Percentiles rank a stretch among this genome's conserved stretches.
These are phyloP conservation scores for Zaprionus davidi DNA, from an alignment of 1,140 invertebrate genomes.

Conservation along the genomic window DNA sequence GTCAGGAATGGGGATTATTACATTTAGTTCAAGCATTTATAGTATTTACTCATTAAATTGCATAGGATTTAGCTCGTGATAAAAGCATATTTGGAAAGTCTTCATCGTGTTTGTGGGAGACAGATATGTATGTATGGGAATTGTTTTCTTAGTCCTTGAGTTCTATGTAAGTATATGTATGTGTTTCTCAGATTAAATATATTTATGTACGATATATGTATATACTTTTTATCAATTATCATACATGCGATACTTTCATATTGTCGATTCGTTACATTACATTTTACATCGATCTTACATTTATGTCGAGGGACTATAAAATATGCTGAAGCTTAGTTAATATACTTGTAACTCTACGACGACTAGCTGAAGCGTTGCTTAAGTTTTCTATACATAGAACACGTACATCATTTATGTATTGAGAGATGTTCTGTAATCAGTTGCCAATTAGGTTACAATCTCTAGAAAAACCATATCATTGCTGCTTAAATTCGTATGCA, in stretches of 20 bases:
- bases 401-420: background rate
- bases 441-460: constrained; percentile 53
- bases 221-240: constrained; percentile 50
- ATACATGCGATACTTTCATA: constrained; percentile 74
- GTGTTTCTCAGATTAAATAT: constrained; percentile 16
- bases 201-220: constrained; percentile 8
- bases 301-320: constrained; percentile 60
- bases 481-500: constrained; percentile 77
- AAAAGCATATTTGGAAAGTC: constrained; percentile 45
- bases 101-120: constrained; percentile 51
- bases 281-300: constrained; percentile 72
- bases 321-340: constrained; percentile 70
- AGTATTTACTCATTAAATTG: constrained; percentile 43
- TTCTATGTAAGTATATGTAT: constrained; percentile 37
- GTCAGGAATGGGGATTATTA: constrained; percentile 18
- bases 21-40: constrained; percentile 2
- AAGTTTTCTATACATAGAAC: constrained; percentile 36
- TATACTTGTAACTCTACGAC: constrained; percentile 48
- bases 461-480: constrained; percentile 71
- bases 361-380: constrained; percentile 74
- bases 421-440: constrained; percentile 31
- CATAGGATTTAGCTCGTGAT: constrained; percentile 15
- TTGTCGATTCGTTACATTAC: constrained; percentile 79
- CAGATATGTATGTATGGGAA: constrained; percentile 74
- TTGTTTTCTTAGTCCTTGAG: constrained; percentile 46